Evolutionary conservation across 2,888 invertebrate species (phyloP).

Genomic region (Dicranocentrus wangi): DNA sequence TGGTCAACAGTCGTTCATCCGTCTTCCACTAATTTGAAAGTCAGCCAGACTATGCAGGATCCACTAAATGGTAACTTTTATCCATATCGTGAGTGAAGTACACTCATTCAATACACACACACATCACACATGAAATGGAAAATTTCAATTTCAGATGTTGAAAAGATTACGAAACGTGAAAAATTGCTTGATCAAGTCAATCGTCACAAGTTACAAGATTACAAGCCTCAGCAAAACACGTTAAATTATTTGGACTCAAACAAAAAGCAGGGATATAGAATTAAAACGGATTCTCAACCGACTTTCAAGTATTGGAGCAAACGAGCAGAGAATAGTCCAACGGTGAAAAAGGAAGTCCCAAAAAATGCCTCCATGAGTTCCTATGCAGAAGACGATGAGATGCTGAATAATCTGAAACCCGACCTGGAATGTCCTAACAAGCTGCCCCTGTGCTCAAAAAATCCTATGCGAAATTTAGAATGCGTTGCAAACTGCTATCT

Average conservation of each 20-base stretch:
- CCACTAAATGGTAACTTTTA: too few relatives aligned
- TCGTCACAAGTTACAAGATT: not conserved
- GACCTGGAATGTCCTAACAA: constrained; percentile 11
- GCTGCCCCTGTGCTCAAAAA: constrained; percentile 13
- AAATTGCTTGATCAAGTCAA: not conserved
- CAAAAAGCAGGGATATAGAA: not conserved
- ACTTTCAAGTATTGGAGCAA: constrained; percentile 18
- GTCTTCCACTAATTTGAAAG: too few relatives aligned
- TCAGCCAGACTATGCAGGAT: too few relatives aligned
- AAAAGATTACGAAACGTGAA: not conserved
- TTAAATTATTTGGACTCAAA: too few relatives aligned
- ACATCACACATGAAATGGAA: too few relatives aligned
- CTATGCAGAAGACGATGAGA: not conserved
- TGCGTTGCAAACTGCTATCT: constrained; percentile 38
- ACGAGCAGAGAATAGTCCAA: not conserved
- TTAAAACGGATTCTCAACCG: not conserved
- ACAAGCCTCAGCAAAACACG: too few relatives aligned
- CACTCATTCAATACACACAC: too few relatives aligned
- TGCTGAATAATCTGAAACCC: not conserved
- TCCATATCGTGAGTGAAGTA: too few relatives aligned
- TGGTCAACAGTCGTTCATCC: too few relatives aligned
- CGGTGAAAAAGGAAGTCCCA: not conserved
- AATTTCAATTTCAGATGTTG: too few relatives aligned
- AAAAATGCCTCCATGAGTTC: not conserved
- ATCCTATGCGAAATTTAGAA: constrained; percentile 18